phyloP scores from a whole-genome alignment of 64 coral and sea anemone genomes.

The Montipora sp. region DNA sequence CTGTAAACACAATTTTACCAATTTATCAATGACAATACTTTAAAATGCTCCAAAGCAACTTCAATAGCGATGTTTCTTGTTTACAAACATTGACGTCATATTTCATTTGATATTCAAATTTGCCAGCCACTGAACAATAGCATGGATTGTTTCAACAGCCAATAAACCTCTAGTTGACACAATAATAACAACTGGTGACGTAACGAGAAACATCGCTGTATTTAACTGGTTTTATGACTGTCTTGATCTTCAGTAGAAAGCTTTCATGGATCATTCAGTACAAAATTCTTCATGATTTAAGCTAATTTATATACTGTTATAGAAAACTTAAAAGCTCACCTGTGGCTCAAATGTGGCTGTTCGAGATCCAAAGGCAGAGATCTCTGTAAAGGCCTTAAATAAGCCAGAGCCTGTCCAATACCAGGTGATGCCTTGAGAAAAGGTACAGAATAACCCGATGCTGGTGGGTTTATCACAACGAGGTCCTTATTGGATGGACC shows the following conservation, averaged over 20 bases:
- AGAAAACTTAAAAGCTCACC: too few relatives aligned
- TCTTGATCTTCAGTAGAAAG: too few relatives aligned
- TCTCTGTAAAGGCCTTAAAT: constrained; percentile 19
- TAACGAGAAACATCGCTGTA: too few relatives aligned
- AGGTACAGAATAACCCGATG: constrained; percentile 23
- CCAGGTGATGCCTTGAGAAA: constrained; percentile 21
- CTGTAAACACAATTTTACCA: constrained; percentile 2
- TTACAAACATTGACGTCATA: neutral
- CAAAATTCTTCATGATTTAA: too few relatives aligned
- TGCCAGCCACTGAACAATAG: neutral
- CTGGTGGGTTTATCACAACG: constrained; percentile 22
- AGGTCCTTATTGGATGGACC: constrained; percentile 23
- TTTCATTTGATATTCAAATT: neutral
- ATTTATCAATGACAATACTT: constrained; percentile 7
- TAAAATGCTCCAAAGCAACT: constrained; percentile 15
- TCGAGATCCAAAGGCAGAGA: neutral
- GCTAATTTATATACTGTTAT: too few relatives aligned
- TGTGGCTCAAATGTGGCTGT: too few relatives aligned
- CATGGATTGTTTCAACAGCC: neutral
- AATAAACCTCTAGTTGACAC: neutral
- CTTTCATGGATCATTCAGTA: too few relatives aligned
- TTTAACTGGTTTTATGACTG: too few relatives aligned
- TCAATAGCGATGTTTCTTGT: constrained; percentile 2
- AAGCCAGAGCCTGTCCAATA: constrained; percentile 31
- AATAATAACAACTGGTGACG: too few relatives aligned